Percentiles rank a stretch among this genome's conserved stretches.
phyloP scores from a whole-genome alignment of 2,888 invertebrate species.

The Tenodera sinensis region DNA sequence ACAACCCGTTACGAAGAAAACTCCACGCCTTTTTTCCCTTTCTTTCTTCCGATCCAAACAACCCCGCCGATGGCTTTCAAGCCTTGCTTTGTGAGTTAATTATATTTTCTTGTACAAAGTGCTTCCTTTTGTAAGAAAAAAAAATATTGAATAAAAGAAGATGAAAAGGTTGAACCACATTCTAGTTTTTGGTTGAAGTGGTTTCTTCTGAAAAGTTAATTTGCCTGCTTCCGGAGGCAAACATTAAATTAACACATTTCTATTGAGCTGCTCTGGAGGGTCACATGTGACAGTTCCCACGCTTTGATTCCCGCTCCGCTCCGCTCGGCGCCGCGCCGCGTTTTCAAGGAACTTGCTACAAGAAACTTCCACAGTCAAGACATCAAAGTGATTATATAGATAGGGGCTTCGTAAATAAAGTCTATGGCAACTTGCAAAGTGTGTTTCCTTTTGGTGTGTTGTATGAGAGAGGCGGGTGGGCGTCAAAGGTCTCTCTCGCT shows the following conservation, averaged over 20 bases:
- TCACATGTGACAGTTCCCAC: background rate
- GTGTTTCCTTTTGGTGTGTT: conserved; percentile 24
- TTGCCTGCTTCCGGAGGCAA: background rate
- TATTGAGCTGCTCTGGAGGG: background rate
- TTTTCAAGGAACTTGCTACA: conserved; percentile 9
- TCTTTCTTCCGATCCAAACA: too few relatives aligned
- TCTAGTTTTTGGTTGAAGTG: background rate
- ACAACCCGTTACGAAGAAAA: background rate
- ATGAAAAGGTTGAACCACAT: background rate
- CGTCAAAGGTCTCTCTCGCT: background rate
- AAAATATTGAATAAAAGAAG: background rate
- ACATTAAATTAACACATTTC: background rate
- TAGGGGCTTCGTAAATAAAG: conserved; percentile 27
- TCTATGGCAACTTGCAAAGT: conserved; percentile 24
- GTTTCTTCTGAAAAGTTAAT: background rate
- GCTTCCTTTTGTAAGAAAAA: background rate
- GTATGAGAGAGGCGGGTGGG: background rate
- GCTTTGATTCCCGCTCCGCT: background rate
- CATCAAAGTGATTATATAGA: conserved; percentile 28
- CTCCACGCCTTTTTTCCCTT: too few relatives aligned
- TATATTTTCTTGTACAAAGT: background rate
- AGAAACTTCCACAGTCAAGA: conserved; percentile 16
- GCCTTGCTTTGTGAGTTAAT: background rate
- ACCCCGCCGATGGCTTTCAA: background rate
- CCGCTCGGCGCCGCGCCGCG: background rate